These are phyloP conservation scores for Heptranchias perlo DNA, from an alignment of 2,113 vertebrate genomes.

Conservation along the genomic window DNA sequence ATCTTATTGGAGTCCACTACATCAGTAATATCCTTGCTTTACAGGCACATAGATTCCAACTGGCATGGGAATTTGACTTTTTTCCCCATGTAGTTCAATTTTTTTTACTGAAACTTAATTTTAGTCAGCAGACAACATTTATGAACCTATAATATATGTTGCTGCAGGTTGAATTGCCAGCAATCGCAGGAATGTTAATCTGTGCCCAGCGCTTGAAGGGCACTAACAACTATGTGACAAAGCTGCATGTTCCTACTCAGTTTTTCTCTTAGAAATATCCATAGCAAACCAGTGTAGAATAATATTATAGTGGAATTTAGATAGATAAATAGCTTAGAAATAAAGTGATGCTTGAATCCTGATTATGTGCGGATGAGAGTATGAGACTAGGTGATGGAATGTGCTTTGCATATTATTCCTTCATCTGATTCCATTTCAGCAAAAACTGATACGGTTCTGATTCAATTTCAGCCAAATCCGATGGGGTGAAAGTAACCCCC, in stretches of 20 bases:
- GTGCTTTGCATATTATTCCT: conserved; percentile 6
- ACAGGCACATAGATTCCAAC: background rate
- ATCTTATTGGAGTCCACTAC: background rate
- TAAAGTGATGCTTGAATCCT: background rate
- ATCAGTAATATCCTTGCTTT: background rate
- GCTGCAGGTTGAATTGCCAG: background rate
- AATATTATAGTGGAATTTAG: background rate
- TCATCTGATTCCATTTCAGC: background rate
- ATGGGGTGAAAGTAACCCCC: background rate
- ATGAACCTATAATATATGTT: background rate
- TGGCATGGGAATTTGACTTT: background rate
- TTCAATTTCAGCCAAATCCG: background rate
- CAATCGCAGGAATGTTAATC: background rate
- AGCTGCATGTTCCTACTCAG: background rate
- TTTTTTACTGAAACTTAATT: background rate
- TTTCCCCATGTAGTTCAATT: background rate
- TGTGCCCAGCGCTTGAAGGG: background rate
- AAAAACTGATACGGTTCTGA: background rate
- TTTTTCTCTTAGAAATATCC: background rate
- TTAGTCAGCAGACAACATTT: background rate
- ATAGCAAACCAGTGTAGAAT: background rate
- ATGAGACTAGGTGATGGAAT: background rate
- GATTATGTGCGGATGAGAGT: background rate
- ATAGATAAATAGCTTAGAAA: background rate
- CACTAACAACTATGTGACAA: background rate